These are phyloP conservation scores for Ibycter americanus DNA, from an alignment of 2,797 vertebrate genomes.

Conservation along the genomic window DNA sequence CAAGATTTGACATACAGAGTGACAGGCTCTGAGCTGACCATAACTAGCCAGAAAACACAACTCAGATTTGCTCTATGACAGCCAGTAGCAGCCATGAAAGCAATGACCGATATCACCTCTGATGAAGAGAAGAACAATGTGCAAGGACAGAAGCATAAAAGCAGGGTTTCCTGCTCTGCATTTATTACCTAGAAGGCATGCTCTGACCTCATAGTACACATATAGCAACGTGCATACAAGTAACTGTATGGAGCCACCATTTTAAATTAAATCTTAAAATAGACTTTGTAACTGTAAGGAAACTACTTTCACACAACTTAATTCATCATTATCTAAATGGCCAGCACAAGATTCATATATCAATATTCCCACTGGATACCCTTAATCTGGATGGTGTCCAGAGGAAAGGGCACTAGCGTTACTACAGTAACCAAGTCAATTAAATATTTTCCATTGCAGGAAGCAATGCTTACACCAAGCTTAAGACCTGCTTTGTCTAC, in stretches of 20 bases:
- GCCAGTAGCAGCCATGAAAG: not conserved
- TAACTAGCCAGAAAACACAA: not conserved
- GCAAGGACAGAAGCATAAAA: not conserved
- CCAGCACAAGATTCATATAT: not conserved
- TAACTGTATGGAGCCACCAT: not conserved
- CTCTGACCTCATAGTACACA: not conserved
- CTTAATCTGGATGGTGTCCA: not conserved
- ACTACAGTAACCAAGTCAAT: not conserved
- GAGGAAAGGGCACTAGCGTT: not conserved
- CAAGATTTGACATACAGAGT: not conserved
- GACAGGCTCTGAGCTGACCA: not conserved
- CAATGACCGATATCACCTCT: not conserved
- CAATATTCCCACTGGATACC: accelerated
- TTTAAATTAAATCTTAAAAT: not conserved
- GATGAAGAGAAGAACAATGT: not conserved
- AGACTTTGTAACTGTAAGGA: not conserved
- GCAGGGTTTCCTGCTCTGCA: not conserved
- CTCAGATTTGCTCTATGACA: not conserved
- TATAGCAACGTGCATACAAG: not conserved
- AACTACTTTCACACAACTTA: not conserved
- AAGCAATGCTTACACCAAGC: not conserved
- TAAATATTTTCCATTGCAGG: not conserved
- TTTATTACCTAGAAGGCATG: not conserved
- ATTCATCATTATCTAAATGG: not conserved
- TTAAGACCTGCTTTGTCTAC: not conserved